phyloP scores from a whole-genome alignment of 2,797 vertebrate species.

The Alauda arvensis region DNA sequence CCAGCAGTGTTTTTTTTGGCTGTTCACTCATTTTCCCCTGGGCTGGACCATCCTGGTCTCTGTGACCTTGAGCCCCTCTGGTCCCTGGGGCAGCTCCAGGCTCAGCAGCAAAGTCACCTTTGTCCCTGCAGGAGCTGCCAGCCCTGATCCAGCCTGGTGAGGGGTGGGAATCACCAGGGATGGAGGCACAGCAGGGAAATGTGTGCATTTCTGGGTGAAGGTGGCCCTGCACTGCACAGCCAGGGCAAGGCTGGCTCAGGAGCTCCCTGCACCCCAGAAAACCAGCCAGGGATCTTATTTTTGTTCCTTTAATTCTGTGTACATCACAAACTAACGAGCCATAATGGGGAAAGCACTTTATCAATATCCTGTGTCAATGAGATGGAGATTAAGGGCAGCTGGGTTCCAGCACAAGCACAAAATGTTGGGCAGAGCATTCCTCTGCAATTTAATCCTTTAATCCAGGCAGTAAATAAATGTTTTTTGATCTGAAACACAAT shows the following conservation, averaged over 20 bases:
- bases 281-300: not conserved
- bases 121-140: not conserved
- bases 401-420: not conserved
- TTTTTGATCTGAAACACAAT: constrained; percentile 21
- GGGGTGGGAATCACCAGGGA: accelerated
- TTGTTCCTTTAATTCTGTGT: not conserved
- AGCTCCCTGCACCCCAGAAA: not conserved
- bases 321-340: not conserved
- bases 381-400: constrained; percentile 20
- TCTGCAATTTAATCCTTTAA: constrained; percentile 33
- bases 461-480: constrained; percentile 22
- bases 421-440: not conserved
- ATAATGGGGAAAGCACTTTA: not conserved
- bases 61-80: not conserved
- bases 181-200: accelerated
- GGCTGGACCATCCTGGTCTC: not conserved
- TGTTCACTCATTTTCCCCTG: not conserved
- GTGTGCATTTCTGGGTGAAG: not conserved
- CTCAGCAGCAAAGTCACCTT: accelerated
- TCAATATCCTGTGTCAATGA: constrained; percentile 1
- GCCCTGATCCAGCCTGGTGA: accelerated
- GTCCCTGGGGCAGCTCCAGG: not conserved
- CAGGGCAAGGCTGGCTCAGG: not conserved
- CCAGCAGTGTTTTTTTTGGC: not conserved
- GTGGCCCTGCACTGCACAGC: not conserved